Base-by-base conservation (phyloP, 2,797 vertebrate species). In the Poeciliopsis infans region DNA sequence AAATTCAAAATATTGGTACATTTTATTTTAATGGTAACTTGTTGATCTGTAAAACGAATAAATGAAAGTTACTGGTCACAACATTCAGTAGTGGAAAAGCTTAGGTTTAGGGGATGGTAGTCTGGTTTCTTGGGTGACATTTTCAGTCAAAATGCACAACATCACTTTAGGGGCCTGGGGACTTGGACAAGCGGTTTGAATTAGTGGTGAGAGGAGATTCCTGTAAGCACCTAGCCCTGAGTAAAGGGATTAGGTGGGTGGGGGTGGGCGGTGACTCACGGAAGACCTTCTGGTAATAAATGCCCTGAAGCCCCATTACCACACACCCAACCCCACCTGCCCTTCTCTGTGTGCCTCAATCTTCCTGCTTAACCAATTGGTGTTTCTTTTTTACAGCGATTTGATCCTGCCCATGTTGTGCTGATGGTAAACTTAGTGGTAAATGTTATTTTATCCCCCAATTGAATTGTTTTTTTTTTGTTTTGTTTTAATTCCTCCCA, bases 341-440 rank as follows among this genome's bases (percentile, higher is more conserved):
- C 92, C 92, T 92, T 94, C 93, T 97, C 97, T 97, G 94, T 96
- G 96, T 95, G 96, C 96, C 96, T 97, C 88, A 97, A 97, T 97
- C 97, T 98, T 97, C 97, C 97, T 98, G 96, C 97, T 98, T 99
- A 99, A 99, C 97, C 98, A 97, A 98, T 95, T 98, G 97, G 96
- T 99, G 96, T 99, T 99, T 99, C 97, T 99, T 98, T 99, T 99
- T 99, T 99, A 98, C 98, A 99, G 98, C 96, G 93, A 97, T 98
- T 96, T 99, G 97, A 98, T 97, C 98, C 97, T 97, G 98, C 97
- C 97, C 97, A 98, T 99, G 98, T 99, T 99, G 98, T 99, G 98
- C 97, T 99, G 98, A 99, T 99, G 98, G 98, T 99, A 99, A 99
- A 98, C 98, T 99, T 99, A 99, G 98, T 99, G 98, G 98, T 99